A percentile compares a stretch with the other conserved stretches of the same genome.
These are phyloP conservation scores for Orthosia cruda DNA, from an alignment of 2,888 invertebrate species.

Conservation along the genomic window DNA sequence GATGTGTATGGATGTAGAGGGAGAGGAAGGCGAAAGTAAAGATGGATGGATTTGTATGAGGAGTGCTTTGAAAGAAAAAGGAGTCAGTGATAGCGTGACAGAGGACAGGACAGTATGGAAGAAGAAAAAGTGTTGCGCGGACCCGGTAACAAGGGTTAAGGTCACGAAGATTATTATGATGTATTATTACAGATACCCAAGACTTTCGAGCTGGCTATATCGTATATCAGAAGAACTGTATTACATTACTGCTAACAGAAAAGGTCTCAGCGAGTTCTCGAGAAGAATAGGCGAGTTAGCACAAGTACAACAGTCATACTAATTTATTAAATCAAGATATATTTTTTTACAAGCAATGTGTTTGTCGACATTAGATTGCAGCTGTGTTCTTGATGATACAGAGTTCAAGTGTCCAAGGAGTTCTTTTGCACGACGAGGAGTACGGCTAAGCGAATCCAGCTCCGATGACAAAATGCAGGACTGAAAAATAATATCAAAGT, in stretches of 20 bases:
- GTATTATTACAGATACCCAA: constrained; percentile 76
- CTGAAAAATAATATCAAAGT: background rate
- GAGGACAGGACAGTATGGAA: too few species aligned
- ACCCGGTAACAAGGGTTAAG: too few species aligned
- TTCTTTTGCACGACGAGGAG: constrained; percentile 76
- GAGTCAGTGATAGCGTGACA: too few species aligned
- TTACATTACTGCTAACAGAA: constrained; percentile 81
- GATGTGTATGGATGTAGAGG: too few species aligned
- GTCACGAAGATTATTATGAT: too few species aligned
- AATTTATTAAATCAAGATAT: constrained; percentile 55
- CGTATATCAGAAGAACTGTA: constrained; percentile 80
- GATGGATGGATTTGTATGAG: too few species aligned
- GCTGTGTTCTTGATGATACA: constrained; percentile 69
- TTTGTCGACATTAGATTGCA: constrained; percentile 79
- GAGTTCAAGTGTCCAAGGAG: constrained; percentile 80
- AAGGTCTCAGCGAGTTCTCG: constrained; percentile 82
- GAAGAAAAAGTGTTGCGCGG: too few species aligned
- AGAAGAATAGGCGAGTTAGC: constrained; percentile 85
- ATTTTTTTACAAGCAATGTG: constrained; percentile 68
- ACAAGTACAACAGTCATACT: constrained; percentile 69
- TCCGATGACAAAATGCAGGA: background rate
- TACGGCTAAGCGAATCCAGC: constrained; percentile 48
- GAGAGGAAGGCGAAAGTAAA: too few species aligned
- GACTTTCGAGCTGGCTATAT: constrained; percentile 78
- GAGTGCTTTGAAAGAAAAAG: too few species aligned